phyloP scores from a whole-genome alignment of 2,888 invertebrate genomes.

The Trachelus iudaicus region DNA sequence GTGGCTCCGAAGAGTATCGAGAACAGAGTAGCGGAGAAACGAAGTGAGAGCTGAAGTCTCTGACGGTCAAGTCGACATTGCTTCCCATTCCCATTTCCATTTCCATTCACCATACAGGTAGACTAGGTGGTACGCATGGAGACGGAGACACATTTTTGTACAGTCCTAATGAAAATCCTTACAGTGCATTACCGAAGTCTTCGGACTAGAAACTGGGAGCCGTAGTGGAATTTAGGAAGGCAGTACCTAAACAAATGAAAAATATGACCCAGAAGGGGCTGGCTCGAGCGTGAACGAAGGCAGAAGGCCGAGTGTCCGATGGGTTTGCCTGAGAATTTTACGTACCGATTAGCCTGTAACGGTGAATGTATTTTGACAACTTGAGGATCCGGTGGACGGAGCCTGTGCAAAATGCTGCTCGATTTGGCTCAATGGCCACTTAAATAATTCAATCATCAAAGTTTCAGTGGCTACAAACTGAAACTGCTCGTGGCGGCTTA shows the following conservation, averaged over 20 bases:
- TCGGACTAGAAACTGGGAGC: constrained; percentile 6
- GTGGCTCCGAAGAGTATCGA: constrained; percentile 9
- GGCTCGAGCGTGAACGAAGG: not conserved
- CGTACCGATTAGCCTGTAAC: not conserved
- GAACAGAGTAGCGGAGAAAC: constrained; percentile 28
- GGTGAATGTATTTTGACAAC: not conserved
- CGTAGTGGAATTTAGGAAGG: constrained; percentile 18
- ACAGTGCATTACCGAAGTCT: constrained; percentile 3
- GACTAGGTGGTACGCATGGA: constrained; percentile 31
- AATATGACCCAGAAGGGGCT: not conserved
- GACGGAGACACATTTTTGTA: constrained; percentile 36
- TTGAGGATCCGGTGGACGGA: not conserved
- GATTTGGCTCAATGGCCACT: constrained; percentile 21
- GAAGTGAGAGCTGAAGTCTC: constrained; percentile 23
- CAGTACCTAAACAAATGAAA: not conserved
- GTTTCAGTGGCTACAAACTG: constrained; percentile 26
- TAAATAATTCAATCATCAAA: constrained; percentile 29
- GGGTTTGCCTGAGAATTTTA: not conserved
- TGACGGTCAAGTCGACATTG: constrained; percentile 23
- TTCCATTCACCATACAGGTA: constrained; percentile 47
- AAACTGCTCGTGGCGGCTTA: constrained; percentile 25
- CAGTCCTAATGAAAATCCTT: constrained; percentile 29
- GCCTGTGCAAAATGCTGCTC: not conserved
- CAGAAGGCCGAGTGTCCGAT: not conserved
- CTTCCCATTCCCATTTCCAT: constrained; percentile 33